phyloP scores from a whole-genome alignment of 2,113 vertebrate species.

The Orientallactaga bullata region DNA sequence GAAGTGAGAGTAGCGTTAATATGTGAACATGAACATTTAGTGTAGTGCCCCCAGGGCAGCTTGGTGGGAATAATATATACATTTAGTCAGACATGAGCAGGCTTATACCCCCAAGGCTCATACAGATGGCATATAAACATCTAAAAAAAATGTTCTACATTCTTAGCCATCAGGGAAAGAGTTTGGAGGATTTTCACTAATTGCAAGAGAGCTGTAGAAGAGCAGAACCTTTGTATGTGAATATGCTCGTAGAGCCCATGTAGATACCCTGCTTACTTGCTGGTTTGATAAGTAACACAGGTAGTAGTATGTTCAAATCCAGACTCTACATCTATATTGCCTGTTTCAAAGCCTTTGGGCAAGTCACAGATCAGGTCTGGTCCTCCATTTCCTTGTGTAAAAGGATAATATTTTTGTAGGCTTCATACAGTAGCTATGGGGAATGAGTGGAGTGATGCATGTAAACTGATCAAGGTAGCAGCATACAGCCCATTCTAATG shows the following conservation, averaged over 20 bases:
- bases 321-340: background rate
- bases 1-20: too few relatives aligned
- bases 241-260: background rate
- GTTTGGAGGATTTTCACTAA: background rate
- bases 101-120: too few relatives aligned
- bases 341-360: background rate
- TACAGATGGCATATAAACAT: too few relatives aligned
- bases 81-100: too few relatives aligned
- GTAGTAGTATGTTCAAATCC: background rate
- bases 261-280: background rate
- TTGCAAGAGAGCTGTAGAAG: background rate
- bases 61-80: too few relatives aligned
- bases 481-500: background rate
- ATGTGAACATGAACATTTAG: too few relatives aligned
- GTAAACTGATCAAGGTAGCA: background rate
- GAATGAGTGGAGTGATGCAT: background rate
- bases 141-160: too few relatives aligned
- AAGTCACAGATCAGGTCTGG: constrained; percentile 11
- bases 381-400: constrained; percentile 10
- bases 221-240: background rate
- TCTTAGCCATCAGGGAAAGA: too few relatives aligned
- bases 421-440: background rate
- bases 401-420: constrained; percentile 42
- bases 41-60: too few relatives aligned
- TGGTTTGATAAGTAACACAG: background rate